Evolutionary conservation across 2,888 invertebrate species (phyloP).

Genomic region (Noctua pronuba): DNA sequence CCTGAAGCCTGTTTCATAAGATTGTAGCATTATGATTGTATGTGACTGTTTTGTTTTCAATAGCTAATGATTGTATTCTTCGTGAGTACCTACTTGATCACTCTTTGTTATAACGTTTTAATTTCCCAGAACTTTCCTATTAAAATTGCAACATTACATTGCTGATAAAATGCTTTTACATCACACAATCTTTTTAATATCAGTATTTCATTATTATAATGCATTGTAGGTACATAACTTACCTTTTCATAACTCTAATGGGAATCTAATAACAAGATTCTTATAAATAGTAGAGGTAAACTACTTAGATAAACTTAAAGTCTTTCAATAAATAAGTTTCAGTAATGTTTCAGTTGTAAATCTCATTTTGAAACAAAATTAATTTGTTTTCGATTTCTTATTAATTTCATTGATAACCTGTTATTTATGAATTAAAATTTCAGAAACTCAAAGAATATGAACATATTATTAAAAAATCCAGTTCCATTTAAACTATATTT

Average conservation of each 20-base stretch:
- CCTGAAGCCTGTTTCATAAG: slow-evolving; percentile 21
- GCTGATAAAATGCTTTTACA: neutral
- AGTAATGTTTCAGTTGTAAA: neutral
- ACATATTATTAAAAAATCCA: neutral
- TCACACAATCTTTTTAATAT: neutral
- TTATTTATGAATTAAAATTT: neutral
- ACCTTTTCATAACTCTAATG: neutral
- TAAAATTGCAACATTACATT: slow-evolving; percentile 1
- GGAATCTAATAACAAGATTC: neutral
- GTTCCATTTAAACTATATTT: neutral
- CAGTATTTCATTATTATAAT: neutral
- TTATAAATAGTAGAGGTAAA: neutral
- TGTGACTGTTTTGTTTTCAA: slow-evolving; percentile 34
- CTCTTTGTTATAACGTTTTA: slow-evolving; percentile 30
- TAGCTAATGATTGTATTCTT: slow-evolving; percentile 8
- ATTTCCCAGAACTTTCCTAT: neutral
- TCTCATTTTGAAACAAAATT: neutral
- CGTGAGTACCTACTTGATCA: slow-evolving; percentile 5
- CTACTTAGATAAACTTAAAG: neutral
- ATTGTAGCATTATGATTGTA: slow-evolving; percentile 11
- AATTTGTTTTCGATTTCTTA: neutral
- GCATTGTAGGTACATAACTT: neutral
- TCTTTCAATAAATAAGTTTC: neutral
- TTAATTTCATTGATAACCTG: neutral
- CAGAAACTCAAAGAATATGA: neutral